These are phyloP conservation scores for Callorhinus ursinus DNA, from an alignment of 2,113 vertebrate genomes.

Conservation along the genomic window DNA sequence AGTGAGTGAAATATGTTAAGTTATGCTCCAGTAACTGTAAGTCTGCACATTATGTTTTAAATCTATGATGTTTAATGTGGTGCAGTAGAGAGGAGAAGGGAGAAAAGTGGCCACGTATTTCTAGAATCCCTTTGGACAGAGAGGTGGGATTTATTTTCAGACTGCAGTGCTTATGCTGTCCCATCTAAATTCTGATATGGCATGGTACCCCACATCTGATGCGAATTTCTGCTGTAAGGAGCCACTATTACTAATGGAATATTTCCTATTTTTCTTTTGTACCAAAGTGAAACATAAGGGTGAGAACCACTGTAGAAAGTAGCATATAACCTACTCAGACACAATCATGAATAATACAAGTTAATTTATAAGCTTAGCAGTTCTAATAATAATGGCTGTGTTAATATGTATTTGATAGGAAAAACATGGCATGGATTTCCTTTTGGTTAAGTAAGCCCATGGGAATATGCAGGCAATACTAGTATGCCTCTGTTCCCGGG, in stretches of 20 bases:
- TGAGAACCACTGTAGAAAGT: neutral
- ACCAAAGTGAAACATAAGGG: neutral
- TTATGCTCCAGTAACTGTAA: neutral
- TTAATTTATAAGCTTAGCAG: neutral
- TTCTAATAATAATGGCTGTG: neutral
- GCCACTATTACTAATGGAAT: neutral
- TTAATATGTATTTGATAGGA: neutral
- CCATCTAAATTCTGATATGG: neutral
- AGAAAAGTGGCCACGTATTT: neutral
- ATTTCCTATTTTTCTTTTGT: neutral
- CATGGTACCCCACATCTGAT: neutral
- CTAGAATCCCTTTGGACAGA: neutral
- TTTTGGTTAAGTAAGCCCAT: neutral
- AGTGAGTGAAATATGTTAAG: neutral
- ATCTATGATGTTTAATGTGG: neutral
- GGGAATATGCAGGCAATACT: neutral
- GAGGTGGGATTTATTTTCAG: neutral
- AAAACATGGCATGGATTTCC: neutral
- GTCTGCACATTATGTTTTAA: neutral
- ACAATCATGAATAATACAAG: neutral
- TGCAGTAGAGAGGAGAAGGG: neutral
- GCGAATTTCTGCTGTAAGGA: neutral
- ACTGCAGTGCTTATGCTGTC: neutral
- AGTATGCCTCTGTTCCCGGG: fast-evolving
- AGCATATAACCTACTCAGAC: neutral